Evolutionary conservation across 2,888 invertebrate genomes (phyloP).

Genomic region (Bimastos eiseni): DNA sequence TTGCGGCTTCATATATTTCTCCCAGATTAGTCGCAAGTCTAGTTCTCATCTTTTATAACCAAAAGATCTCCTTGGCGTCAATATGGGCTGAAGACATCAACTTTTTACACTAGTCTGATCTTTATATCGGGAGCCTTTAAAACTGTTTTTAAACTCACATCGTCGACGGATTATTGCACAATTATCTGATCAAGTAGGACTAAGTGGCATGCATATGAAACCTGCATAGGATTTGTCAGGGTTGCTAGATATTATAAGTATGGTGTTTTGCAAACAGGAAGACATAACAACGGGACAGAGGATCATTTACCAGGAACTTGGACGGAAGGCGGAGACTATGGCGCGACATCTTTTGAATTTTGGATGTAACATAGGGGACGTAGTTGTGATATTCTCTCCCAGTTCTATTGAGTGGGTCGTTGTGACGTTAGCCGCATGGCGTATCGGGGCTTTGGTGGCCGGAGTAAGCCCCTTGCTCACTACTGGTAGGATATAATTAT

Average conservation of each 20-base stretch:
- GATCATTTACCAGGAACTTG: not conserved
- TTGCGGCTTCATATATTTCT: no score
- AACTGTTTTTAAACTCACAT: no score
- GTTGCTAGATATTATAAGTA: not conserved
- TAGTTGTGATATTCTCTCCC: not conserved
- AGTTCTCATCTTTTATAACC: no score
- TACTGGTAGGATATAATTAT: not conserved
- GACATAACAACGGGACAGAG: not conserved
- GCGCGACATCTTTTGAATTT: not conserved
- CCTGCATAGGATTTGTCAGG: not conserved
- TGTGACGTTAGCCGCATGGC: not conserved
- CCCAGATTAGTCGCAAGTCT: no score
- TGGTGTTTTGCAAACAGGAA: not conserved
- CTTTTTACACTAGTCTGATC: no score
- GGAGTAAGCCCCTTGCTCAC: not conserved
- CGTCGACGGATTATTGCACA: no score
- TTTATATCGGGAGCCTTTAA: no score
- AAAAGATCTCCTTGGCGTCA: no score
- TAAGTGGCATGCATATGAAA: no score
- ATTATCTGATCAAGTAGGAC: no score
- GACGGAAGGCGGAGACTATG: not conserved
- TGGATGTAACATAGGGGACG: not conserved
- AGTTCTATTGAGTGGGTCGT: conserved; percentile 21
- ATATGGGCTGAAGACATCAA: no score
- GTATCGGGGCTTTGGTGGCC: not conserved